Percentiles rank a stretch among this genome's conserved stretches.
Evolutionary conservation across 2,888 invertebrate genomes (phyloP).

Genomic region (Sarcophaga caerulescens): DNA sequence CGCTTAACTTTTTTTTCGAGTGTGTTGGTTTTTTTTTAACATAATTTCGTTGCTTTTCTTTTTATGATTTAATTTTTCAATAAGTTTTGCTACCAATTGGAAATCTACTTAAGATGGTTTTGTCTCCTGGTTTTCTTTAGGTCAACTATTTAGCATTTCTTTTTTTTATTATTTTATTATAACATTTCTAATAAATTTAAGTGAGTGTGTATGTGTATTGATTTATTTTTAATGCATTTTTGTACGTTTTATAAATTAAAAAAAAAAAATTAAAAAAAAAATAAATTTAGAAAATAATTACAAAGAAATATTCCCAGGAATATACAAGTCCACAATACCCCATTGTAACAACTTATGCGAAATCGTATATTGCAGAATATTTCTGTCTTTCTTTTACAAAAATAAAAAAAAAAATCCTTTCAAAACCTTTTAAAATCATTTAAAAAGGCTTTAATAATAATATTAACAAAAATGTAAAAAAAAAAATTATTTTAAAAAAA

Average conservation of each 20-base stretch:
- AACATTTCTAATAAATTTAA: slow-evolving; percentile 23
- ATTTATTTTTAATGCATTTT: neutral
- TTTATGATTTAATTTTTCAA: slow-evolving; percentile 6
- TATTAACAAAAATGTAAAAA: neutral
- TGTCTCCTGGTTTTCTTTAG: slow-evolving; percentile 9
- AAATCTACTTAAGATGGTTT: slow-evolving; percentile 60
- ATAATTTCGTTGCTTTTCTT: slow-evolving; percentile 60
- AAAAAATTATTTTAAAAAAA: neutral
- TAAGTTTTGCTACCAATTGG: slow-evolving; percentile 54
- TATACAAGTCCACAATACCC: slow-evolving; percentile 74
- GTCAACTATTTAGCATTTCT: slow-evolving; percentile 49
- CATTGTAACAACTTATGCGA: slow-evolving; percentile 73
- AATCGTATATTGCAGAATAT: slow-evolving; percentile 72
- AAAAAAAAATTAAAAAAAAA: neutral
- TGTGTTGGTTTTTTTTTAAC: slow-evolving; percentile 44
- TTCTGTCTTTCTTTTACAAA: slow-evolving; percentile 4
- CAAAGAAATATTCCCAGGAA: slow-evolving; percentile 69
- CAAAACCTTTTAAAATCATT: neutral
- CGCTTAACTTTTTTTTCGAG: slow-evolving; percentile 58
- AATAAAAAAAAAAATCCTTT: neutral
- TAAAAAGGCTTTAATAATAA: too few relatives aligned
- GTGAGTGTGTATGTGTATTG: neutral
- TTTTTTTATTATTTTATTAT: slow-evolving; percentile 26
- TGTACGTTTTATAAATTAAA: too few relatives aligned
- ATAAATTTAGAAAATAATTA: neutral